Evolutionary conservation across 2,797 vertebrate species (phyloP), one percentile per base, ranked within the genome.

Genomic region (Sternarchorhynchus goeldii): DNA sequence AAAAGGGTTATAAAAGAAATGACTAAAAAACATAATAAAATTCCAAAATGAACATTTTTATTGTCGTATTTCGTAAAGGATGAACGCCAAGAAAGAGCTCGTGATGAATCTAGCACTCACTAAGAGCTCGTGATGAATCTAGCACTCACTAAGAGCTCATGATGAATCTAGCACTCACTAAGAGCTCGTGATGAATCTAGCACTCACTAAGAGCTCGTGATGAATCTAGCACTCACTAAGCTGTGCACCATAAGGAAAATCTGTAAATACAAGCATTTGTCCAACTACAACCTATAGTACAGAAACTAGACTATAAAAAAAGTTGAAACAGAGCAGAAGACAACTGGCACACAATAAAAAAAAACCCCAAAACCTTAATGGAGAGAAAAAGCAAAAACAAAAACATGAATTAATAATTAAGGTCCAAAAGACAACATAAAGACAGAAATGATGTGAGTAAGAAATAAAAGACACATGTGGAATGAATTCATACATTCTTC

Each of bases 11-110:
- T 80, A 83, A 91, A 89, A 89, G 50, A 87, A 79, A 91, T 87
- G 86, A 92, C 87, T 82, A 91, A 92, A 84, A 85, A 92, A 92
- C 78, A 90, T 86, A 87, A 90, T 92, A 91, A 93, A 92, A 86
- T 55, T 92, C 86, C 88, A 92, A 94, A 93, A 94, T 91, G 90
- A 93, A 93, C 90, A 90, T 84, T 90, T 89, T 89, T 88, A 93
- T 94, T 94, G 89, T 93, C 87, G 91, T 91, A 91, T 91, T 92
- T 78, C 89, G 85, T 91, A 91, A 91, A 93, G 88, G 88, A 93
- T 93, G 93, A 93, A 89, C 92, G 93, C 91, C 93, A 94, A 93
- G 90, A 90, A 92, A 91, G 89, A 91, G 90, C 89, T 90, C 82
- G 87, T 91, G 90, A 91, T 88, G 90, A 86, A 86, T 87, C 85